Percentiles rank a stretch among this genome's conserved stretches.
These are phyloP conservation scores for Tragopan temminckii DNA, from an alignment of 2,797 vertebrate species.

Conservation along the genomic window DNA sequence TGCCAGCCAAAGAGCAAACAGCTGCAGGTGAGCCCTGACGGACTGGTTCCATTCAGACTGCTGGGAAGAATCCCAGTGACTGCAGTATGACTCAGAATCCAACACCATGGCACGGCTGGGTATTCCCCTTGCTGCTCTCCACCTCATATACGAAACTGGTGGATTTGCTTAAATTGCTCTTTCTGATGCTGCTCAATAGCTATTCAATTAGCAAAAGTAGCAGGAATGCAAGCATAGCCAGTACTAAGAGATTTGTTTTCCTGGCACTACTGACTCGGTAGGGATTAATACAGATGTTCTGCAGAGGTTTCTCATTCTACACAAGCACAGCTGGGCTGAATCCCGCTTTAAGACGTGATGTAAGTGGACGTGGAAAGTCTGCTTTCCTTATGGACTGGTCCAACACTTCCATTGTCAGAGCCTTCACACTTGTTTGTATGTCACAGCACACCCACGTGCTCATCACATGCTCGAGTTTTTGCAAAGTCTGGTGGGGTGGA, in stretches of 20 bases:
- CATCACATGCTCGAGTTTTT: background rate
- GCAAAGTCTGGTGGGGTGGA: background rate
- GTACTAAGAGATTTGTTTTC: background rate
- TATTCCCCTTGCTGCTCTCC: background rate
- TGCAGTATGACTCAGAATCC: background rate
- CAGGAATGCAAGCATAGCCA: background rate
- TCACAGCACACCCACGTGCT: background rate
- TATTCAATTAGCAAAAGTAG: accelerated
- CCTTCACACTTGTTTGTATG: background rate
- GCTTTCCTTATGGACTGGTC: background rate
- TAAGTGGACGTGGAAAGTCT: background rate
- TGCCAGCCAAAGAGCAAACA: background rate
- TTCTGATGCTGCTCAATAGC: background rate
- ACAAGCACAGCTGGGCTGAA: background rate
- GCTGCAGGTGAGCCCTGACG: background rate
- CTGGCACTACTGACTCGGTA: background rate
- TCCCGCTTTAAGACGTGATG: background rate
- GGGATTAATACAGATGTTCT: background rate
- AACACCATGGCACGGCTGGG: background rate
- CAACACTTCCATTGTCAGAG: background rate
- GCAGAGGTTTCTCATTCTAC: background rate
- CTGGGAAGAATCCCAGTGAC: background rate
- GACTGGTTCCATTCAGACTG: background rate
- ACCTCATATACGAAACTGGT: background rate
- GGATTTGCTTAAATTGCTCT: background rate